These are phyloP conservation scores for Elysia crispata DNA, from an alignment of 2,888 invertebrate genomes.

Conservation along the genomic window DNA sequence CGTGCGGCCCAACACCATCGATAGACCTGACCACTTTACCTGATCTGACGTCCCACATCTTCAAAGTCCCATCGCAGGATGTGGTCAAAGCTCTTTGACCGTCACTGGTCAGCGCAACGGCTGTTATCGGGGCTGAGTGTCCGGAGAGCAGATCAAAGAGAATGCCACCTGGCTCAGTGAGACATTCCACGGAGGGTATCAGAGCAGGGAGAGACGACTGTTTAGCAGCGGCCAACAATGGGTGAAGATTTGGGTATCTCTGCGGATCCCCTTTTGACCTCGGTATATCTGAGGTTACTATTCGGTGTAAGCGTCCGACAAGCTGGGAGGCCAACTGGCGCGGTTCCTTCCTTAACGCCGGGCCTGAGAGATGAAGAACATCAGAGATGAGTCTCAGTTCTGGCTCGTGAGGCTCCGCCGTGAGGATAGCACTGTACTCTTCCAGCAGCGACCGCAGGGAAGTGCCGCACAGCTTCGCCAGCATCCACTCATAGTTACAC, in stretches of 20 bases:
- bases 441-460: conserved; percentile 87
- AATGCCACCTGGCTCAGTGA: conserved; percentile 73
- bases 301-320: conserved; percentile 77
- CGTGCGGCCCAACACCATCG: conserved; percentile 66
- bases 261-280: conserved; percentile 71
- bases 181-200: conserved; percentile 72
- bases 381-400: conserved; percentile 81
- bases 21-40: conserved; percentile 71
- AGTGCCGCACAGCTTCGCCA: conserved; percentile 87
- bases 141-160: conserved; percentile 73
- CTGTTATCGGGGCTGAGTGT: conserved; percentile 73
- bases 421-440: conserved; percentile 81
- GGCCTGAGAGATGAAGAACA: conserved; percentile 85
- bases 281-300: conserved; percentile 72
- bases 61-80: conserved; percentile 72
- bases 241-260: conserved; percentile 69
- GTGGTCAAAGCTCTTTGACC: conserved; percentile 70
- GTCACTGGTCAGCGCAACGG: conserved; percentile 69
- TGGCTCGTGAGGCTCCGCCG: conserved; percentile 66
- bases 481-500: conserved; percentile 87
- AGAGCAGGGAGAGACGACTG: conserved; percentile 67
- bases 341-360: conserved; percentile 88
- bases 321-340: conserved; percentile 88
- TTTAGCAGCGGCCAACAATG: conserved; percentile 65
- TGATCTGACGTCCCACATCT: conserved; percentile 73